Base-by-base conservation (phyloP, 2,888 invertebrate species). In the Orthonevra nobilis region DNA sequence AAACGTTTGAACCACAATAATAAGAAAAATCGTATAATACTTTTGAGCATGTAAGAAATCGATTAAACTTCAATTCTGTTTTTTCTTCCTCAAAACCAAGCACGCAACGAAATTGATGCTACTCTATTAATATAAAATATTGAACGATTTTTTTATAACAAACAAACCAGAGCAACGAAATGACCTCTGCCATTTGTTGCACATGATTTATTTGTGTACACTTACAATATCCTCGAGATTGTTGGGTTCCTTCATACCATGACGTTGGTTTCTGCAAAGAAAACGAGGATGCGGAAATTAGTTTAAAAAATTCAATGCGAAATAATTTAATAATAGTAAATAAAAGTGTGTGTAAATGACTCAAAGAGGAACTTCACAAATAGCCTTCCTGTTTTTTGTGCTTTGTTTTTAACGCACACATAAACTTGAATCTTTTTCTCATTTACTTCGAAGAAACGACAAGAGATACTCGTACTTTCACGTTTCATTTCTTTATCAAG, bases 201-300 rank as follows among this genome's bases (percentile, higher is more conserved):
- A n/a, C n/a, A n/a, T n/a, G n/a, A n/a, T n/a, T n/a, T n/a, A n/a
- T n/a, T n/a, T n/a, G n/a, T n/a, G n/a, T n/a, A n/a, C n/a, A n/a
- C 93, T 90, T 90, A 94, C 94, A 93, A 93, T 92, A 92, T 94
- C 94, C 91, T 93, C 93, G 90, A 93, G 92, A 90, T 93, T 92
- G 91, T 93, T 94, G 91, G 94, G 94, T 92, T 94, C 94, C 94
- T 94, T 94, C 94, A 94, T 94, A 93, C 93, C 94, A 94, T 94
- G 92, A 92, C 93, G 90, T 92, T 92, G 90, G 91, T 92, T 91
- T 92, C 93, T 93, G 91, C 73, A 92, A 93, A 89, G 84, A 86
- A 82, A 66, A 2, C 7, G 10, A 12, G 5, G 15, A 6, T 28
- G n/a, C 26, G 15, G 12, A 0, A 10, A 10, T 32, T 4, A 23